Evolutionary conservation across 2,113 vertebrate genomes (phyloP).

Genomic region (Psephotus haematonotus): DNA sequence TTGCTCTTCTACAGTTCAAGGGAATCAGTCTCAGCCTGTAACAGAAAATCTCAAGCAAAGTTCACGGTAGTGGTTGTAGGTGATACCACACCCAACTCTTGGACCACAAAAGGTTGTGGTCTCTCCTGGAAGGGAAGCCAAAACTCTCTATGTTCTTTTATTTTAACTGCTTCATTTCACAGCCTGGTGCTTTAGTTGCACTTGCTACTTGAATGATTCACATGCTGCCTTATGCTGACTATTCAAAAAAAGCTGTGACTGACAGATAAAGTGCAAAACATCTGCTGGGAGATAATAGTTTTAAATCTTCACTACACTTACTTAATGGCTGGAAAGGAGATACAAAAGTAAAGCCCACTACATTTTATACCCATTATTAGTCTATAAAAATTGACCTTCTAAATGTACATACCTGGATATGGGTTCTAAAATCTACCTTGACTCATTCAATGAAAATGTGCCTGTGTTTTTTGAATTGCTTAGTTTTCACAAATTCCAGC

Average conservation of each 20-base stretch:
- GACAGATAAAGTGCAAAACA: not conserved
- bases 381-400: not conserved
- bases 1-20: not conserved
- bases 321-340: not conserved
- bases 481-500: not conserved
- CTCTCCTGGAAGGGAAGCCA: not conserved
- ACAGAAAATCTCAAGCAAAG: not conserved
- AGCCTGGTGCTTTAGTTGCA: not conserved
- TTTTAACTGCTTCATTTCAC: not conserved
- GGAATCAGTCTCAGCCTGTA: not conserved
- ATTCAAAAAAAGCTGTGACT: not conserved
- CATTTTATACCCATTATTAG: not conserved
- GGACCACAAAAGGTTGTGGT: not conserved
- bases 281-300: not conserved
- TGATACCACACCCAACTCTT: not conserved
- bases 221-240: not conserved
- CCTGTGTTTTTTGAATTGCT: fast-evolving
- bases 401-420: not conserved
- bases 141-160: not conserved
- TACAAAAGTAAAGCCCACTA: not conserved
- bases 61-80: not conserved
- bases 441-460: not conserved
- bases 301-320: not conserved
- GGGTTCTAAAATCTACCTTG: not conserved
- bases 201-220: not conserved